Base-by-base conservation (phyloP, 2,888 invertebrate genomes). In the Anarsia innoxiella region DNA sequence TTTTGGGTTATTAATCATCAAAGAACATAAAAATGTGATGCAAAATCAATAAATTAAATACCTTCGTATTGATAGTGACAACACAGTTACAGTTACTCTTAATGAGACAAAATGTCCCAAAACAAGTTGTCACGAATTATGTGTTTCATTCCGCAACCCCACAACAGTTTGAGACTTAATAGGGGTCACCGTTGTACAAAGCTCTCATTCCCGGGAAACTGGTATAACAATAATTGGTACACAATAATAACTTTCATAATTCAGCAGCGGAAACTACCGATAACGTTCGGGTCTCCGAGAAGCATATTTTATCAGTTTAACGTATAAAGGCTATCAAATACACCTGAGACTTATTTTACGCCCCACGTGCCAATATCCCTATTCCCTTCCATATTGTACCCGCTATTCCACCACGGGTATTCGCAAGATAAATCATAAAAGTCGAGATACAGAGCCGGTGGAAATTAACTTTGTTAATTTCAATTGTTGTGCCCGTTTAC, bases 311-410 rank as follows among this genome's bases (percentile, higher is more conserved):
- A 80, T 80, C 77, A 78, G 75, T 78, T 76, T 74, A 73, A 67
- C 77, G 75, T 69, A 76, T 77, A 74, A 74, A 78, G 62, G 77
- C 79, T 66, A 79, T 80, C 76, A 77, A 65, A 56, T 63, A 74
- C 82, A 83, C 82, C 80, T 80, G 80, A 79, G 78, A 68, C 77
- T 70, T 80, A 79, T 79, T 82, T 82, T 76, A 77, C 75, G 77
- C 67, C 62, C 63, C 61, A 66, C 67, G 65, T 71, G 73, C 77
- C 74, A 77, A 78, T 79, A 78, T 69, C 66, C 66, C 63, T 62
- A 61, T 60, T 59, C 50, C 59, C 53, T 55, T n/a, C n/a, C n/a
- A 46, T 47, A 41, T 40, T 47, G 41, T 54, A 54, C 57, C 53
- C 51, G 45, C n/a, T n/a, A n/a, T n/a, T n/a, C n/a, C n/a, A n/a